Conservation (phyloP, 2,113 vertebrate genomes). For the Tachycineta bicolor region DNA sequence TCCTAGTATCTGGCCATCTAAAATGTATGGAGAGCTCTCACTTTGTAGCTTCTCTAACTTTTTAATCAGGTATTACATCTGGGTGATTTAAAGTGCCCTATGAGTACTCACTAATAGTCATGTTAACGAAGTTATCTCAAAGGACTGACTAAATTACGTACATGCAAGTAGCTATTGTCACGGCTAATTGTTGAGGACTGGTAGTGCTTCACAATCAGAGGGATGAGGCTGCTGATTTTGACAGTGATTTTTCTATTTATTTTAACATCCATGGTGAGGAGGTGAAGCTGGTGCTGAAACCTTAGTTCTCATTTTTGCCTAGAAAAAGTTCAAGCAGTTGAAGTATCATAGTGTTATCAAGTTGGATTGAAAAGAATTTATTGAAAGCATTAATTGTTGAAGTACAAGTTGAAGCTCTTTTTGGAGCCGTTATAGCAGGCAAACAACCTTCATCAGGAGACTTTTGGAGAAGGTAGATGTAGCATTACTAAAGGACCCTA, state of each 20-base stretch:
- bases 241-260: neutral
- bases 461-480: neutral
- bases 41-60: neutral
- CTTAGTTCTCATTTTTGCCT: neutral
- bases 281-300: neutral
- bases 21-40: neutral
- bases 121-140: neutral
- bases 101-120: neutral
- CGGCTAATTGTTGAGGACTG: neutral
- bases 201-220: neutral
- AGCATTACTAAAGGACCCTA: neutral
- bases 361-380: neutral
- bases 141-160: neutral
- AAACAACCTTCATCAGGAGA: neutral
- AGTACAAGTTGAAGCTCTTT: neutral
- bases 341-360: neutral
- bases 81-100: neutral
- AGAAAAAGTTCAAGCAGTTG: neutral
- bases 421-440: neutral
- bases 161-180: neutral
- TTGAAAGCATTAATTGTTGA: neutral
- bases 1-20: neutral
- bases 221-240: neutral
- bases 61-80: neutral
- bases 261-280: neutral